phyloP scores from a whole-genome alignment of 2,113 vertebrate genomes.

The Lynx canadensis region DNA sequence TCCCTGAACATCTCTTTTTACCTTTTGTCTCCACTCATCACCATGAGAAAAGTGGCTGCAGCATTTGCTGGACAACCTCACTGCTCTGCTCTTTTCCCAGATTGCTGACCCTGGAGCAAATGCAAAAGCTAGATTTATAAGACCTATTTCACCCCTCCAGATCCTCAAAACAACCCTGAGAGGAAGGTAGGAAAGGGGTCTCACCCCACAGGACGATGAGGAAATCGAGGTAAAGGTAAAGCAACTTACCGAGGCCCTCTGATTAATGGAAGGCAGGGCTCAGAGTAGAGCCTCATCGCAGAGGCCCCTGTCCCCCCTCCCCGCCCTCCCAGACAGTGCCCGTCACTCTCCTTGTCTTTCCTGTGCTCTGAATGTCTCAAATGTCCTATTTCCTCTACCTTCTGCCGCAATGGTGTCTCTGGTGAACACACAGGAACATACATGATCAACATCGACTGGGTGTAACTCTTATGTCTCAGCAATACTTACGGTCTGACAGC shows the following conservation, averaged over 20 bases:
- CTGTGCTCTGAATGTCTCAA: neutral
- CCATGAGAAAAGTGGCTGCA: neutral
- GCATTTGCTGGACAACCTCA: neutral
- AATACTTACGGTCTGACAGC: neutral
- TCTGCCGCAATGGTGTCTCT: neutral
- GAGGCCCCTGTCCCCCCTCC: fast-evolving
- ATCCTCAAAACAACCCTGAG: neutral
- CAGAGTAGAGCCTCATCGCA: fast-evolving
- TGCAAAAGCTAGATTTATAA: neutral
- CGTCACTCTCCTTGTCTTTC: neutral
- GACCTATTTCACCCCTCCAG: neutral
- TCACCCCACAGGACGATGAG: neutral
- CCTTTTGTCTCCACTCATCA: neutral
- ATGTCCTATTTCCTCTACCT: neutral
- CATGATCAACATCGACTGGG: neutral
- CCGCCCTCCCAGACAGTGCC: neutral
- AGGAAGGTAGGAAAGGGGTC: neutral
- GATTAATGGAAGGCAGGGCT: too few species aligned
- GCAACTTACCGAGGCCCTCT: fast-evolving
- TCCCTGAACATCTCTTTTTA: neutral
- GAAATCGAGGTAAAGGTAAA: neutral
- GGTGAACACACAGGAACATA: neutral
- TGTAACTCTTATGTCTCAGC: neutral
- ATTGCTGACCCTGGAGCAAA: neutral
- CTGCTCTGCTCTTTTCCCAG: neutral